Base-by-base conservation (phyloP, 2,888 invertebrate genomes). In the Tipula confusa region DNA sequence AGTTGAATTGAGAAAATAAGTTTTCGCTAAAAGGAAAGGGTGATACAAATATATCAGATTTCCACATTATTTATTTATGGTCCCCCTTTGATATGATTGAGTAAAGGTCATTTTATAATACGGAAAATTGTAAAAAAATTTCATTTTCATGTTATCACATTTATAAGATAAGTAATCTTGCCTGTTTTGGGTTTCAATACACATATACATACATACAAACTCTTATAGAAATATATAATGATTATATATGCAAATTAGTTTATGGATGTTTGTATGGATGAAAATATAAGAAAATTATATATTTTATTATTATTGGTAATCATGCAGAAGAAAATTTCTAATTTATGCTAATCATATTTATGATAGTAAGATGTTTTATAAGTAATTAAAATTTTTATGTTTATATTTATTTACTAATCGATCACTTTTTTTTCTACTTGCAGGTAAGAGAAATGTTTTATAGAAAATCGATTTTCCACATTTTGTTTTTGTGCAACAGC, bases 321-420 rank as follows among this genome's bases (percentile, higher is more conserved):
- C 64, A 64, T 64, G 64, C 64, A 64, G 64, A 64, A 64, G 64
- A 64, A 64, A 64, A 24, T 64, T 64, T 64, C 64, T 64, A 64
- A 64, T 64, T 64, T 64, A 64, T 64, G 64, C 24, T 64, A 64
- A 64, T 64, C 64, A 64, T 64, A 64, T 24, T 64, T 24, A 64
- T 64, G 64, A 64, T 64, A 64, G 64, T 64, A 9, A 64, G 24
- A 64, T 64, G 24, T 64, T 64, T 64, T 64, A 64, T 64, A 64
- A 64, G 24, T 64, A 64, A 64, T 64, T 64, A 64, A 64, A 64
- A 64, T 64, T 24, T 64, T 64, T 64, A 64, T 64, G 64, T 24
- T 33, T 0, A 33, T 33, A 64, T 18, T 48, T 48, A 18, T 18
- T 9, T 64, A 64, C 18, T 64, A 64, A 64, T 64, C 64, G 64